A percentile compares a stretch with the other conserved stretches of the same genome.
Conservation (phyloP, 2,888 invertebrate genomes). For the Yponomeuta cagnagella region DNA sequence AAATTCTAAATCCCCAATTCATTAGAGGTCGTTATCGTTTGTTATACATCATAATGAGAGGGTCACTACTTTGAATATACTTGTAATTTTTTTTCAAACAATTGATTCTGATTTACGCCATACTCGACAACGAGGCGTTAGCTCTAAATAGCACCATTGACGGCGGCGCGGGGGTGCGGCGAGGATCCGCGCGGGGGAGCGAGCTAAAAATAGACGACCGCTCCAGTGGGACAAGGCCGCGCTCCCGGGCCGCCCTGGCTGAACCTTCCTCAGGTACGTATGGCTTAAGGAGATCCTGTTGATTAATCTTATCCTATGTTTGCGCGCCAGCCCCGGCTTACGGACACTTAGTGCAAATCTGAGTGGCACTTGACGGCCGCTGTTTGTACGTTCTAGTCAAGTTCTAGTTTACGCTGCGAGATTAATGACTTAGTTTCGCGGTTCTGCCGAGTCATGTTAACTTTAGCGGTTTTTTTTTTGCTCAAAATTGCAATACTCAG, state of each 20-base stretch:
- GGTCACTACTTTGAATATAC: not conserved
- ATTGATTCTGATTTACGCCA: conserved; percentile 24
- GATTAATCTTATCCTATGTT: conserved; percentile 42
- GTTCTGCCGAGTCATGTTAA: not conserved
- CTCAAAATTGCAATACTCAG: not conserved
- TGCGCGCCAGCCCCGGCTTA: conserved; percentile 32
- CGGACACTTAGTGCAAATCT: conserved; percentile 41
- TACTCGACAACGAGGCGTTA: conserved; percentile 31
- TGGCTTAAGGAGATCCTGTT: conserved; percentile 53
- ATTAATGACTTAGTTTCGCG: conserved; percentile 5
- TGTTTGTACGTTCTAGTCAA: conserved; percentile 5
- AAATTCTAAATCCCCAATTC: not conserved
- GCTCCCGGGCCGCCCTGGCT: conserved; percentile 31
- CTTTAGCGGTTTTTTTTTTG: not conserved
- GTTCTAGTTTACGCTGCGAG: not conserved
- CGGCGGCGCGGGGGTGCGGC: conserved; percentile 36
- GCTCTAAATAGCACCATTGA: conserved; percentile 65
- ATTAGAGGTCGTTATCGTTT: not conserved
- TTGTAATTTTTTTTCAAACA: not conserved
- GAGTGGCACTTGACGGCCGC: conserved; percentile 29
- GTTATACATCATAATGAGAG: not conserved
- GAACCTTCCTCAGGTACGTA: conserved; percentile 44
- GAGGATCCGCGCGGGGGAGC: conserved; percentile 34
- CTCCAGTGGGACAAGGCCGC: conserved; percentile 63
- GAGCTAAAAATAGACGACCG: conserved; percentile 65